Evolutionary conservation across 2,888 invertebrate species (phyloP), one percentile per base, ranked within the genome.

Genomic region (Drosophila suboccidentalis): DNA sequence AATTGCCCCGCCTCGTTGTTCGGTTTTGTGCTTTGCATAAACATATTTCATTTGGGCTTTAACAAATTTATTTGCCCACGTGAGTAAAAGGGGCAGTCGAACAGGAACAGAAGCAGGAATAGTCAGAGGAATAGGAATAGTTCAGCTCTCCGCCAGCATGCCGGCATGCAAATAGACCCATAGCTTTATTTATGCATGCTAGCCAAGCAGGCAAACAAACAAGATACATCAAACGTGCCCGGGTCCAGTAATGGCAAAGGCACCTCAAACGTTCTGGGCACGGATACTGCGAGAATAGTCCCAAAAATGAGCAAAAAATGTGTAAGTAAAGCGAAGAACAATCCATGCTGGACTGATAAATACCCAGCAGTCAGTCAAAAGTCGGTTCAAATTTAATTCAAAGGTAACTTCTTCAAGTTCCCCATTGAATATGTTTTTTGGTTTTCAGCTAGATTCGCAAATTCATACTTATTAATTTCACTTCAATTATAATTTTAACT

Each of bases 31-130:
- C 64, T 87, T 78, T 75, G 63, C 54, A 74, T 81, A 78, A 84
- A 84, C 82, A 87, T 83, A 87, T 83, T 87, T 87, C 71, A 81
- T 78, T 73, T 71, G 68, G 71, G 64, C 78, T 71, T 79, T 73
- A 87, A 78, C 78, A 77, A 84, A 81, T 87, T 78, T 83, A 78
- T 83, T 84, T 87, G 66, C 81, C 78, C 68, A 76, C 72, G 60
- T 73, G 78, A 77, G 57, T 80, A 29, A 38, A 58, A 61, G 43
- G 15, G 55, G 65, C 49, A 41, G 60, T 38, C 10, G 44, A 13
- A 29, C 38, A 22, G 34, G 3, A 10, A 22, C 10, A n/a, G 34
- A 51, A 38, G 60, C n/a, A n/a, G n/a, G n/a, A n/a, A n/a, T n/a
- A n/a, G n/a, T n/a, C n/a, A n/a, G n/a, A n/a, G n/a, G n/a, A n/a